Percentiles rank a stretch among this genome's conserved stretches.
These are phyloP conservation scores for Edolisoma coerulescens DNA, from an alignment of 2,113 vertebrate genomes.

Conservation along the genomic window DNA sequence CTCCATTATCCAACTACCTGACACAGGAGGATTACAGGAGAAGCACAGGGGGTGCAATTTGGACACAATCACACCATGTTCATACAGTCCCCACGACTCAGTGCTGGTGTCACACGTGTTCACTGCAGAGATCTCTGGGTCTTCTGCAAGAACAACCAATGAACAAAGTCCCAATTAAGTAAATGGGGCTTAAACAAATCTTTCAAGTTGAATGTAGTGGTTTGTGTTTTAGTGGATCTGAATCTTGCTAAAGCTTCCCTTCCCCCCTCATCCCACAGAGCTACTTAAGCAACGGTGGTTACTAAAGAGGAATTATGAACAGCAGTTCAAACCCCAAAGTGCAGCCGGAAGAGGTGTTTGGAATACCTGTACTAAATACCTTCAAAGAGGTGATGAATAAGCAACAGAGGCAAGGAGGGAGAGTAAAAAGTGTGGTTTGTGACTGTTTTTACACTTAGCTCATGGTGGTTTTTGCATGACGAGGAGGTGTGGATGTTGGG, in stretches of 20 bases:
- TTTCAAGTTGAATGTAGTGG: not conserved
- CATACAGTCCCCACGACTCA: not conserved
- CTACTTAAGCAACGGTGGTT: not conserved
- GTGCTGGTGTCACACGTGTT: not conserved
- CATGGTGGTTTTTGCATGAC: not conserved
- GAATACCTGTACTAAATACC: not conserved
- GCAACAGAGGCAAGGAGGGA: not conserved
- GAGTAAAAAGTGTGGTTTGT: not conserved
- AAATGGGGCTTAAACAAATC: conserved; percentile 14
- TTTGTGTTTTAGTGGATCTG: not conserved
- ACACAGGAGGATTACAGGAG: not conserved
- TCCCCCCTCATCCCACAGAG: not conserved
- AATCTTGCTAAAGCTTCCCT: not conserved
- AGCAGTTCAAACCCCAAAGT: not conserved
- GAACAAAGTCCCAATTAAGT: not conserved
- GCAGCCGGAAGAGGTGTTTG: not conserved
- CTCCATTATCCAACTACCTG: not conserved
- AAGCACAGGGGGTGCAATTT: rapidly evolving
- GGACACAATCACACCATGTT: not conserved
- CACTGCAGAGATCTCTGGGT: not conserved
- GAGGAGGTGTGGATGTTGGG: not conserved
- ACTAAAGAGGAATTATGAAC: not conserved
- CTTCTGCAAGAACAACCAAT: not conserved
- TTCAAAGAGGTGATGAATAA: not conserved
- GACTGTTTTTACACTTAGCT: not conserved